phyloP scores from a whole-genome alignment of 53 echinoderm and acorn worm species.

The Crossaster papposus region DNA sequence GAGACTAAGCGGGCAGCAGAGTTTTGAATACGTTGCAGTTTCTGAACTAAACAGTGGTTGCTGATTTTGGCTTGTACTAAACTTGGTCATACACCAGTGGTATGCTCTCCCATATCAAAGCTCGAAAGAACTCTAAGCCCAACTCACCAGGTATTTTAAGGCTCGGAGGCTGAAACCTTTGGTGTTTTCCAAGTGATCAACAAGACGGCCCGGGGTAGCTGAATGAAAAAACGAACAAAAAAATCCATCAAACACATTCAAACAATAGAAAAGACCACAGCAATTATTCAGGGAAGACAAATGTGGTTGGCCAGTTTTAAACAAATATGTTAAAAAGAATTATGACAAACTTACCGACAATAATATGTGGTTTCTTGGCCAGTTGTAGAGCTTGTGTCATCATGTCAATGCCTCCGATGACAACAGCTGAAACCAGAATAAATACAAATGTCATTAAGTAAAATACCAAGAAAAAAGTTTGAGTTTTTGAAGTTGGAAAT shows the following conservation, averaged over 20 bases:
- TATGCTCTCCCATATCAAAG: not conserved
- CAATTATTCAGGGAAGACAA: too few species aligned
- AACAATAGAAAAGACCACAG: not conserved
- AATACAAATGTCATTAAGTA: too few species aligned
- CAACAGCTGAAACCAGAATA: conserved; percentile 71
- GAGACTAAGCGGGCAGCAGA: too few species aligned
- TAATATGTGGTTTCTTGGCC: conserved; percentile 93
- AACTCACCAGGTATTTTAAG: conserved; percentile 91
- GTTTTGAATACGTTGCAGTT: too few species aligned
- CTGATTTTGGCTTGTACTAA: not conserved
- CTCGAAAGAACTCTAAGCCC: not conserved
- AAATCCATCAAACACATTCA: not conserved
- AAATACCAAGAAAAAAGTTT: not conserved
- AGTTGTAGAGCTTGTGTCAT: conserved; percentile 96
- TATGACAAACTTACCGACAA: conserved; percentile 91
- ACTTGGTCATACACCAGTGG: not conserved
- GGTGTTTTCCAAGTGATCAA: conserved; percentile 95
- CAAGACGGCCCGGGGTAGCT: conserved; percentile 91
- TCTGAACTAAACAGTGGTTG: too few species aligned
- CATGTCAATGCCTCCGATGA: conserved; percentile 99
- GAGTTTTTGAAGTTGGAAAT: too few species aligned
- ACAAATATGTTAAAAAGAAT: too few species aligned
- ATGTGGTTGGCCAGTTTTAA: too few species aligned
- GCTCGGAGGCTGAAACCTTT: conserved; percentile 96
- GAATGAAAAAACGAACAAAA: not conserved